Conservation (phyloP, 2,888 invertebrate genomes). For the Caenorhabditis sulstoni region DNA sequence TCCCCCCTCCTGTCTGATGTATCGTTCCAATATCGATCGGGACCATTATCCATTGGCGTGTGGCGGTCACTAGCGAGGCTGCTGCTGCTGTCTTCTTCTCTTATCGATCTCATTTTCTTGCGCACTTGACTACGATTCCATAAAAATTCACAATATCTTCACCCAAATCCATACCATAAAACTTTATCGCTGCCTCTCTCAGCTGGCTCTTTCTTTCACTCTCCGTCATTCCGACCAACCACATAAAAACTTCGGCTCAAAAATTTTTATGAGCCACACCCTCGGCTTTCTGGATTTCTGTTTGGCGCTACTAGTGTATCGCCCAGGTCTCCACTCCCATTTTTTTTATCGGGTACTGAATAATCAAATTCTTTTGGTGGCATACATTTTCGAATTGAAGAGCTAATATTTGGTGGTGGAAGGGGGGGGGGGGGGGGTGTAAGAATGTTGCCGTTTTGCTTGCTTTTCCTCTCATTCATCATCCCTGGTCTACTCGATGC, state of each 20-base stretch:
- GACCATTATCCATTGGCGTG: too few species aligned
- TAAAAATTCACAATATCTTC: conserved; percentile 38
- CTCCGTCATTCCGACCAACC: conserved; percentile 4
- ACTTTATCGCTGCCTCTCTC: conserved; percentile 29
- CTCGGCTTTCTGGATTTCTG: conserved; percentile 18
- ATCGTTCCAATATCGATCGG: too few species aligned
- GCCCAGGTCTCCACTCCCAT: too few species aligned
- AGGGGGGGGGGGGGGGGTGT: too few species aligned
- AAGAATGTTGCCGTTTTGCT: not conserved
- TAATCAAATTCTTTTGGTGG: too few species aligned
- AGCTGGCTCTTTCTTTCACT: conserved; percentile 6
- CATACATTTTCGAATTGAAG: too few species aligned
- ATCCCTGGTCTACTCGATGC: conserved; percentile 21
- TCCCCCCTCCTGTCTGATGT: too few species aligned
- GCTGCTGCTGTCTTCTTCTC: too few species aligned
- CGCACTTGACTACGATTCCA: conserved; percentile 25
- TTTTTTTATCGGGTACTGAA: too few species aligned
- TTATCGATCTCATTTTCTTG: conserved; percentile 10
- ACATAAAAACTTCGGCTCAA: conserved; percentile 35
- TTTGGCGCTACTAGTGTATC: not conserved
- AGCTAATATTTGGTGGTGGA: not conserved
- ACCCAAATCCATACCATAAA: conserved; percentile 46
- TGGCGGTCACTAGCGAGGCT: too few species aligned
- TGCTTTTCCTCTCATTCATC: conserved; percentile 26
- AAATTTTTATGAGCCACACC: conserved; percentile 49